Conservation (phyloP, 2,113 vertebrate genomes). For the Sinocyclocheilus grahami region DNA sequence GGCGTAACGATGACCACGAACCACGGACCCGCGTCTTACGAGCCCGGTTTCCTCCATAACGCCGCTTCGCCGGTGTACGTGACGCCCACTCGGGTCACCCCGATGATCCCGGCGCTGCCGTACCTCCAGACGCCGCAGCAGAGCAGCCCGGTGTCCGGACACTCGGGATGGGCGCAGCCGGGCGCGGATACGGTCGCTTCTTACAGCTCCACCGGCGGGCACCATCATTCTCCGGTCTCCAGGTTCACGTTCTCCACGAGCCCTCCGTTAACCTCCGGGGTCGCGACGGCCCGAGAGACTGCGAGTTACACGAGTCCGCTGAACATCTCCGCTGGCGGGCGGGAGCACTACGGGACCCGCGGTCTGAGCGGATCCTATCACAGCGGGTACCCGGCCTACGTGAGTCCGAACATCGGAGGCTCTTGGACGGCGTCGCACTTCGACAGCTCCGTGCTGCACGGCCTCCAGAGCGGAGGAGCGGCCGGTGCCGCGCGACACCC, state of each 20-base stretch:
- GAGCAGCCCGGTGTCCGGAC: slow-evolving; percentile 81
- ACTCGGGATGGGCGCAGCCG: slow-evolving; percentile 85
- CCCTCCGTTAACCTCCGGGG: slow-evolving; percentile 80
- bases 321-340: slow-evolving; percentile 79
- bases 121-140: slow-evolving; percentile 91
- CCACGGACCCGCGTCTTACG: slow-evolving; percentile 88
- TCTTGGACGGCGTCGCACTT: slow-evolving; percentile 90
- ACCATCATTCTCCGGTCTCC: slow-evolving; percentile 81
- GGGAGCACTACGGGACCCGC: slow-evolving; percentile 86
- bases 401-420: slow-evolving; percentile 86
- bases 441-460: slow-evolving; percentile 89
- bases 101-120: slow-evolving; percentile 86
- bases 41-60: slow-evolving; percentile 87
- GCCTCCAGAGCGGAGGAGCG: slow-evolving; percentile 80
- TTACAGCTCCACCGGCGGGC: slow-evolving; percentile 76
- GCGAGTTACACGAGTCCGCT: slow-evolving; percentile 80
- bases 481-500: slow-evolving; percentile 79
- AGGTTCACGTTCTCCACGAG: slow-evolving; percentile 90
- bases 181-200: slow-evolving; percentile 79
- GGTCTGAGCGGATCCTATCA: slow-evolving; percentile 85
- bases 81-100: slow-evolving; percentile 88
- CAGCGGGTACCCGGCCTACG: slow-evolving; percentile 87
- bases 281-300: slow-evolving; percentile 80
- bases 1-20: slow-evolving; percentile 89
- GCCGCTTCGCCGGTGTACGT: slow-evolving; percentile 89